Evolutionary conservation across 2,113 vertebrate genomes (phyloP), one percentile per base, ranked within the genome.

Genomic region (Genyomyrus donnyi): DNA sequence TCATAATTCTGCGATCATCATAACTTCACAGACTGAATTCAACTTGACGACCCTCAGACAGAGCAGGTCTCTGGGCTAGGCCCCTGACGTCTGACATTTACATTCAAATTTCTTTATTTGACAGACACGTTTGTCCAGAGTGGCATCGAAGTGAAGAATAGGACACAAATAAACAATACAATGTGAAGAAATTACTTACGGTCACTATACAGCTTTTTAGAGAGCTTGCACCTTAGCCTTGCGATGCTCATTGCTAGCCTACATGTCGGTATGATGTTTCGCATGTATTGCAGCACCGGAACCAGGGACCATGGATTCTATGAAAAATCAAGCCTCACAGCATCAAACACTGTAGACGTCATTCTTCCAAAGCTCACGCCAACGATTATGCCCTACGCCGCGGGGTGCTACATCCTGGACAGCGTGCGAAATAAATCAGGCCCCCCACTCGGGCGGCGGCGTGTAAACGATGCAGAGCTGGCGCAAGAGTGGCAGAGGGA

Each of bases 361-460:
- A 87, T 87, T 83, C 11, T 7, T 74, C 46, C 84, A n/a, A 2
- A 62, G 84, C 52, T 8, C 39, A 3, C 10, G 42, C 10, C 10
- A 52, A 85, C 39, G 19, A 85, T 52, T 62, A n/a, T 9, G 31
- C 50, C 39, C 89, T 21, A 45, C 9, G 7, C 89, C 13, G 24
- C 39, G 9, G 89, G 89, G 42, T 9, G 62, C 46, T 77, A 15
- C 35, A 11, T 53, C 49, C 66, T 90, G 62, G 85, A 88, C 11
- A 13, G 27, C 17, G 52, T 48, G 56, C 49, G 31, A 45, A 35
- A 88, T 87, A 90, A 90, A 87, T 90, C 85, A 90, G 89, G 46
- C 46, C 42, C 42, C 62, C 27, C 42, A 21, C 19, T 85, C 62
- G 17, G 89, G 85, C 21, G 5, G 62, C 3, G 35, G 80, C 50